Percentiles rank a stretch among this genome's conserved stretches.
These are phyloP conservation scores for Drosophila pseudoananassae DNA, from an alignment of 1,140 invertebrate genomes.

Conservation along the genomic window DNA sequence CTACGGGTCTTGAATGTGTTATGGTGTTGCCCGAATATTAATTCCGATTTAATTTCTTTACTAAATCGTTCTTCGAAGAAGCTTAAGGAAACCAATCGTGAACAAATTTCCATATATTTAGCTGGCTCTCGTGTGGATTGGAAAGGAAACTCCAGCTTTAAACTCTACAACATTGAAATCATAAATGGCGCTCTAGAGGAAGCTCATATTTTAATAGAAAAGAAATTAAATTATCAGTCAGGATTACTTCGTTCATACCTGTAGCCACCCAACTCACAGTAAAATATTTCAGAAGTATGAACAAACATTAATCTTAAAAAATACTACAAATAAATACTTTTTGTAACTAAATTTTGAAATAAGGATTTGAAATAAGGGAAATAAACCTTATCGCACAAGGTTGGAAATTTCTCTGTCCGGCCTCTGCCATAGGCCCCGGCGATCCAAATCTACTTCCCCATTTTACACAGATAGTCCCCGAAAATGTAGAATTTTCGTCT, in stretches of 20 bases:
- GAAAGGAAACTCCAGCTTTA: neutral
- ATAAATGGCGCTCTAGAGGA: too few species aligned
- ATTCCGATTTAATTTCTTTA: neutral
- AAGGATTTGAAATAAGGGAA: too few species aligned
- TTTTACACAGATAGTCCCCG: too few species aligned
- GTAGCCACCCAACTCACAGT: conserved; percentile 26
- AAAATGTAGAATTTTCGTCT: too few species aligned
- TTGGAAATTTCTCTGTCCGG: too few species aligned
- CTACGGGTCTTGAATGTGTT: conserved; percentile 7
- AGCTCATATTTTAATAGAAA: conserved; percentile 16
- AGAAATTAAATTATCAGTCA: conserved; percentile 19
- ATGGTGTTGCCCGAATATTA: neutral
- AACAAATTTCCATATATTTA: conserved; percentile 11
- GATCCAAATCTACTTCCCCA: too few species aligned
- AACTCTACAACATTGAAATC: neutral
- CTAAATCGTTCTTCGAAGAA: conserved; percentile 1
- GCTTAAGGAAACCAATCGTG: neutral
- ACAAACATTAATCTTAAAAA: conserved; percentile 54
- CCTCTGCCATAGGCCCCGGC: too few species aligned
- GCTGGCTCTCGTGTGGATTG: conserved; percentile 7
- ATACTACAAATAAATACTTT: too few species aligned
- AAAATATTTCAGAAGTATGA: conserved; percentile 69
- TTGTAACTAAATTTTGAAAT: too few species aligned
- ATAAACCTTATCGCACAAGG: too few species aligned
- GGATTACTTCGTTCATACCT: conserved; percentile 26